Evolutionary conservation across 2,888 invertebrate genomes (phyloP), one percentile per base, ranked within the genome.

Genomic region (Andrena bicolor): DNA sequence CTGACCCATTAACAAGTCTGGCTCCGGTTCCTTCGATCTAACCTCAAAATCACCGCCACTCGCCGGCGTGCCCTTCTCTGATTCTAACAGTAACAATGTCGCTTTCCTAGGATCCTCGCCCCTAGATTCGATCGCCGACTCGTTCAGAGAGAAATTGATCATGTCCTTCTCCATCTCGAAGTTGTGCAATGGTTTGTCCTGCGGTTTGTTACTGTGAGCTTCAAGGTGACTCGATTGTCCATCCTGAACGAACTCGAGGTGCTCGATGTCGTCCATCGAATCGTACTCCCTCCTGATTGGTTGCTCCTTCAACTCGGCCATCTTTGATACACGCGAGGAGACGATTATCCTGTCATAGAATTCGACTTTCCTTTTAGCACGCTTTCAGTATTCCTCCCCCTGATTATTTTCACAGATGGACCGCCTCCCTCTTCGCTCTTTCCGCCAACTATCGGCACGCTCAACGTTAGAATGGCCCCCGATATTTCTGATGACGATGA

Each of bases 201-300:
- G 68, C 28, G 58, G 13, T 85, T 92, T 92, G 53, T 90, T 90
- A 41, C 90, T 89, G 70, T 91, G 91, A 28, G 90, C 90, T 28
- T 93, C 93, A 78, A 91, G 90, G 81, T 93, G 72, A 16, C 60
- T 65, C 23, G 72, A 48, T 20, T 63, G 56, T 26, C 79, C 81
- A 23, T 85, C 86, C 70, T 86, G 76, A 41, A 63, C 96, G 90
- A 96, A 95, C 86, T 96, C 96, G 86, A 97, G 94, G 93, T 97
- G 96, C 93, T 97, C 97, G 93, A 97, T 97, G 94, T 97, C 97
- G 91, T 97, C 97, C 83, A 96, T 94, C 41, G 97, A 97, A 92
- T 97, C 96, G 91, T 96, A 95, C 86, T 96, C 96, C 82, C 96
- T 95, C 81, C 92, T 94, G 76, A 94, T 91, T 78, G 82, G 77